phyloP scores from a whole-genome alignment of 1,140 invertebrate genomes.

The Argopecten irradians region DNA sequence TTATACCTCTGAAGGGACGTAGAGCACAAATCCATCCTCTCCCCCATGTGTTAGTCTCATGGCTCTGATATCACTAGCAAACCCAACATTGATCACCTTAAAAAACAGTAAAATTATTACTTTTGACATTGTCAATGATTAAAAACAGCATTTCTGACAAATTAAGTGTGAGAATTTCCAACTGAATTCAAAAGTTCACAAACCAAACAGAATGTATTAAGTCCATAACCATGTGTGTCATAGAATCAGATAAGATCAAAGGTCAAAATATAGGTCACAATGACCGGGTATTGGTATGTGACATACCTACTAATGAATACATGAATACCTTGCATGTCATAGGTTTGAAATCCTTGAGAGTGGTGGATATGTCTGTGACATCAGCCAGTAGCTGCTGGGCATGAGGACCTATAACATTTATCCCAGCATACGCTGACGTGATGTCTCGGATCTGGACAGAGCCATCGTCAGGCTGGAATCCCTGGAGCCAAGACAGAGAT shows the following conservation, averaged over 20 bases:
- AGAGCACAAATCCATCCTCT: constrained; percentile 97
- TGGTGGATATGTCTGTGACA: constrained; percentile 92
- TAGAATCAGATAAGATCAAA: too few species aligned
- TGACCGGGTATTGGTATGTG: too few species aligned
- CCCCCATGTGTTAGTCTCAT: constrained; percentile 98
- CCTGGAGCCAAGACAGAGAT: constrained; percentile 93
- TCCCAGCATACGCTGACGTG: constrained; percentile 98
- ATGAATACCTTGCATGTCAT: constrained; percentile 91
- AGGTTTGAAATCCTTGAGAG: constrained; percentile 94
- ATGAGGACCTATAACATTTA: constrained; percentile 96
- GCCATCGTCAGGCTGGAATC: constrained; percentile 86
- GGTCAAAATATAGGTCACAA: too few species aligned
- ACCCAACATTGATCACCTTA: constrained; percentile 94
- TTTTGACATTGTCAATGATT: too few species aligned
- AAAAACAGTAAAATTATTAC: too few species aligned
- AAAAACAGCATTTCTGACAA: too few species aligned
- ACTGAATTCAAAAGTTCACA: too few species aligned
- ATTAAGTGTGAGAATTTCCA: too few species aligned
- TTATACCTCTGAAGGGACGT: constrained; percentile 96
- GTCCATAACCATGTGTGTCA: too few species aligned
- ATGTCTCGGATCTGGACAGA: constrained; percentile 92
- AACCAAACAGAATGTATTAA: too few species aligned
- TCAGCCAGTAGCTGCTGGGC: constrained; percentile 92
- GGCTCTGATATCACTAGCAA: constrained; percentile 94
- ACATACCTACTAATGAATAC: too few species aligned